A percentile compares a stretch with the other conserved stretches of the same genome.
Evolutionary conservation across 1,140 invertebrate genomes (phyloP).

Genomic region (Schlechtendalia chinensis): DNA sequence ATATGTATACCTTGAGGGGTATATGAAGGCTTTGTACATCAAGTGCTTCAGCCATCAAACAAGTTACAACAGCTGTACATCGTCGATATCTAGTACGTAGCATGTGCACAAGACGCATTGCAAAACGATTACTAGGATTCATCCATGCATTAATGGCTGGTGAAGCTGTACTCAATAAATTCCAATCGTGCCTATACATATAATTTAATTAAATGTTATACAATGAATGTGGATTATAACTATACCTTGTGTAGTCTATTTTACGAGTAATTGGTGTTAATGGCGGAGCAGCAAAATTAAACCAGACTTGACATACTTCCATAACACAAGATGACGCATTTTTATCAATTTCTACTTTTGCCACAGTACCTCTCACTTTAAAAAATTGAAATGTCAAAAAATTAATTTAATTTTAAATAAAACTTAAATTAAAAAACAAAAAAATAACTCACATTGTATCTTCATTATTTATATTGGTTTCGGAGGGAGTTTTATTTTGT

Average conservation of each 20-base stretch:
- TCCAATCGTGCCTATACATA: conserved; percentile 81
- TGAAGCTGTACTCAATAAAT: conserved; percentile 90
- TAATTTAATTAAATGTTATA: conserved; percentile 49
- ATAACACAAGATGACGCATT: conserved; percentile 79
- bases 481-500: conserved; percentile 34
- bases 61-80: conserved; percentile 84
- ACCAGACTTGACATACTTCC: conserved; percentile 89
- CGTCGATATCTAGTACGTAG: conserved; percentile 72
- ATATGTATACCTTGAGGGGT: conserved; percentile 69
- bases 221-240: neutral
- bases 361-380: conserved; percentile 54
- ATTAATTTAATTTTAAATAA: conserved; percentile 48
- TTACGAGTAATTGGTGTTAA: conserved; percentile 90
- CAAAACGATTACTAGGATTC: conserved; percentile 88
- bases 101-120: conserved; percentile 77
- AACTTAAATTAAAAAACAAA: neutral
- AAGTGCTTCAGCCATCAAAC: conserved; percentile 90
- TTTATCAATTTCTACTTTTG: conserved; percentile 58
- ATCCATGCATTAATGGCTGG: conserved; percentile 97
- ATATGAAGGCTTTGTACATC: conserved; percentile 81
- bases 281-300: conserved; percentile 95
- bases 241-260: conserved; percentile 85
- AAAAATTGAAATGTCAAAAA: conserved; percentile 56
- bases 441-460: conserved; percentile 3
- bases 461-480: conserved; percentile 32